Base-by-base conservation (phyloP, 2,888 invertebrate species). In the Agrilus mali region DNA sequence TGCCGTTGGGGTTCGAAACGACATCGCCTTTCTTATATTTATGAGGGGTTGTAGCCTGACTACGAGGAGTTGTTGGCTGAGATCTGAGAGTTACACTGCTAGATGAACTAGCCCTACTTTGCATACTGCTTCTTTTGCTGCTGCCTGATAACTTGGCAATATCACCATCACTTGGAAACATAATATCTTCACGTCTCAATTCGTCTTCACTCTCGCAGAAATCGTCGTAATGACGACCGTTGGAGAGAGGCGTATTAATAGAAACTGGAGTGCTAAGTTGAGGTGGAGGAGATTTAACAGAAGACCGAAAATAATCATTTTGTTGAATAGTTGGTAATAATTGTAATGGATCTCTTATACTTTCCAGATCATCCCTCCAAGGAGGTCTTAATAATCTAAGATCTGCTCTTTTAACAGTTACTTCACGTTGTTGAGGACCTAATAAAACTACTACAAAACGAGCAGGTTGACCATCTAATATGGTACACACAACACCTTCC, bases 11-110 rank as follows among this genome's bases (percentile, higher is more conserved):
- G 39, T 90, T 90, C 4, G 86, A 82, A 32, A 93, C 90, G 44
- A 96, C 89, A 67, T 98, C 96, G 52, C 97, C 97, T 70, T 97
- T 97, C 71, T 92, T 90, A 71, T 90, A 93, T 67, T 90, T 92
- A 71, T 90, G 90, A 63, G 93, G 92, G 52, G 92, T 90, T 54
- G 89, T 86, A 64, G 89, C 87, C 74, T 90, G 89, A 53, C 66
- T 66, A 41, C 86, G 79, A 63, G 88, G 92, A 60, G 92, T 92
- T 61, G 89, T 87, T 60, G 90, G 88, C 70, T 90, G 89, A 69
- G 90, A 89, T 73, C 89, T 73, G 55, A 84, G 86, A 51, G 89
- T 89, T 63, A 87, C 80, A 65, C 88, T 85, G 66, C 89, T 89
- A 52, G 89, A 88, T 37, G 88, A 89, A 68, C 90, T 92, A 59